Conservation (phyloP, 2,888 invertebrate genomes). For the Drosophila cyrtoloma region DNA sequence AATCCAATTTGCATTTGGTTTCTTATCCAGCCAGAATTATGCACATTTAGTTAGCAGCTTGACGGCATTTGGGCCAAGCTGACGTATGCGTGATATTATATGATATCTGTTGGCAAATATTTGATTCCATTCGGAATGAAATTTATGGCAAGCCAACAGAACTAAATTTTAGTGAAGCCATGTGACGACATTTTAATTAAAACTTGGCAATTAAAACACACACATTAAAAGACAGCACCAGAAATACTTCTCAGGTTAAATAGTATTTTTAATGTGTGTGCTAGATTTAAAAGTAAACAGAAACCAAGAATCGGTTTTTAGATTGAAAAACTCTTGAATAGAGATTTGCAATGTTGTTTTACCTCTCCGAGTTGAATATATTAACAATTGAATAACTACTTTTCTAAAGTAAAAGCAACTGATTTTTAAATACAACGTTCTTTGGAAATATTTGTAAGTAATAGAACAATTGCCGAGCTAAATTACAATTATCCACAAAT, state of each 20-base stretch:
- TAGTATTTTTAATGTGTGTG: not conserved
- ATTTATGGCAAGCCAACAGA: slow-evolving; percentile 67
- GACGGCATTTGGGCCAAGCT: slow-evolving; percentile 52
- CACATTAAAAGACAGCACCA: not conserved
- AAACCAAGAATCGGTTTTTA: not conserved
- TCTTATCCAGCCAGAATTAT: slow-evolving; percentile 59
- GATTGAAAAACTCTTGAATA: not conserved
- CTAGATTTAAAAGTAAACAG: not conserved
- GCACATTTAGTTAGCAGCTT: slow-evolving; percentile 70
- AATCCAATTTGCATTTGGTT: slow-evolving; percentile 44
- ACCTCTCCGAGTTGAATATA: not conserved
- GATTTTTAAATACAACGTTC: not conserved
- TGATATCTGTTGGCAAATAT: slow-evolving; percentile 44
- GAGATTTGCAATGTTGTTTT: not conserved
- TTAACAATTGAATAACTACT: not conserved
- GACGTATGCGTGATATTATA: slow-evolving; percentile 50
- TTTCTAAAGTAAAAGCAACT: not conserved
- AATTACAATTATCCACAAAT: not conserved
- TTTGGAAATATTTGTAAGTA: not conserved
- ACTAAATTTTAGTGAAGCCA: slow-evolving; percentile 29
- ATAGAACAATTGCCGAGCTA: not conserved
- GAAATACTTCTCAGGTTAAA: not conserved
- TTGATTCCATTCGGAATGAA: slow-evolving; percentile 45
- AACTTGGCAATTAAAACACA: slow-evolving; percentile 48
- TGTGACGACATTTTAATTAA: slow-evolving; percentile 76